Percentiles rank a stretch among this genome's conserved stretches.
Evolutionary conservation across 2,797 vertebrate species (phyloP).

Genomic region (Lutra lutra): DNA sequence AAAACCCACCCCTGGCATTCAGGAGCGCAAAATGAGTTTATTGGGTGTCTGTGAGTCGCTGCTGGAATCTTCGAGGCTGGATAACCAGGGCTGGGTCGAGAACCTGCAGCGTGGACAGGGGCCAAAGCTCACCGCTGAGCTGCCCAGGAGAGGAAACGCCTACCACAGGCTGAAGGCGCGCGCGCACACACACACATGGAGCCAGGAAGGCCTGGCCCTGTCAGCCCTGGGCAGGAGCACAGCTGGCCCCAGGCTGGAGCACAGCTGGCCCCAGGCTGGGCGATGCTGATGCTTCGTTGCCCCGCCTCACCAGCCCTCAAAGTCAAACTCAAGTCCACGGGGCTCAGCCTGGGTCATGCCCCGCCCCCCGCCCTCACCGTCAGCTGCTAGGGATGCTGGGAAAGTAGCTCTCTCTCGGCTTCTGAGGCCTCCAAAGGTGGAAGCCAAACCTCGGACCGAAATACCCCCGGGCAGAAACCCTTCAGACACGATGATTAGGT

Average conservation of each 20-base stretch:
- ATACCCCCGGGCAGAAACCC: not conserved
- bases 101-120: not conserved
- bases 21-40: not conserved
- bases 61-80: not conserved
- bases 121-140: not conserved
- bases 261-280: no score
- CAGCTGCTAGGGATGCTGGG: not conserved
- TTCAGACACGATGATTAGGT: not conserved
- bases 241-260: no score
- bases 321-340: not conserved
- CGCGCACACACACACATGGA: fast-evolving
- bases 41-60: not conserved
- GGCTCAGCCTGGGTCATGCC: not conserved
- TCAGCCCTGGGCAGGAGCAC: no score
- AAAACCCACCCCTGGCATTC: not conserved
- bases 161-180: not conserved
- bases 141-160: not conserved
- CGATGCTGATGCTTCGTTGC: not conserved
- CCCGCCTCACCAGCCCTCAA: not conserved
- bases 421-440: not conserved
- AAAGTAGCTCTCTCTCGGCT: not conserved
- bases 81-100: not conserved
- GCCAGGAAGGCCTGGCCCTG: not conserved
- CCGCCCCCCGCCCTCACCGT: no score
- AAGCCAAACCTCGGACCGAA: not conserved